Evolutionary conservation across 2,797 vertebrate genomes (phyloP).

Genomic region (Tarsius wallacei): DNA sequence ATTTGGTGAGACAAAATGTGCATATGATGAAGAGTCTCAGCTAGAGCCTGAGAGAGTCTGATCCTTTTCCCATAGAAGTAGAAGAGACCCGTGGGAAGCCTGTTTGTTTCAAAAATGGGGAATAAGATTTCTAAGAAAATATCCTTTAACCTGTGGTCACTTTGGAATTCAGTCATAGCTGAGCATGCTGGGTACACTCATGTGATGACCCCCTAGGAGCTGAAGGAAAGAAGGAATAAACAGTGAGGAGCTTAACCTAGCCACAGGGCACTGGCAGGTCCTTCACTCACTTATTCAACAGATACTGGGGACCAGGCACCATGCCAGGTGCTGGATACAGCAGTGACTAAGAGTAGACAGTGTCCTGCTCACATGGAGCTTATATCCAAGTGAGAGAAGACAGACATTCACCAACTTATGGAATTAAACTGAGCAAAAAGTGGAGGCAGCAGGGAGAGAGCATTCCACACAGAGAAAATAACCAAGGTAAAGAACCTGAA

Average conservation of each 20-base stretch:
- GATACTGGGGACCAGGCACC: background rate
- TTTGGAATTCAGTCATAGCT: constrained; percentile 59
- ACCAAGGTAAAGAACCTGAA: constrained; percentile 38
- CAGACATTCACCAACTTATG: constrained; percentile 41
- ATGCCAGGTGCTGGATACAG: background rate
- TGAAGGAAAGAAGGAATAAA: constrained; percentile 39
- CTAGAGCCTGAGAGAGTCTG: background rate
- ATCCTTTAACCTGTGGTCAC: constrained; percentile 22
- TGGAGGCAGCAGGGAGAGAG: background rate
- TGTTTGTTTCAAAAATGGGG: constrained; percentile 41
- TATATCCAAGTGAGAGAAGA: constrained; percentile 33
- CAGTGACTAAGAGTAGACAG: background rate
- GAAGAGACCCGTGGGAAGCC: background rate
- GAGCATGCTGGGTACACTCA: constrained; percentile 30
- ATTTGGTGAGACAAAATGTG: constrained; percentile 31
- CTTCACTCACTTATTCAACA: constrained; percentile 40
- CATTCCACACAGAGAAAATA: constrained; percentile 48
- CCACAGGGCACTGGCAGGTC: background rate
- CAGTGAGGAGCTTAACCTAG: background rate
- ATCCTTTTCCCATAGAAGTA: background rate
- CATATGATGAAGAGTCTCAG: background rate
- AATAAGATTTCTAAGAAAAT: constrained; percentile 49
- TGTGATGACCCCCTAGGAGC: background rate
- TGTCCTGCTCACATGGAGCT: background rate
- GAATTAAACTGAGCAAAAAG: constrained; percentile 39